Evolutionary conservation across 2,797 vertebrate genomes (phyloP).

Genomic region (Chelmon rostratus): DNA sequence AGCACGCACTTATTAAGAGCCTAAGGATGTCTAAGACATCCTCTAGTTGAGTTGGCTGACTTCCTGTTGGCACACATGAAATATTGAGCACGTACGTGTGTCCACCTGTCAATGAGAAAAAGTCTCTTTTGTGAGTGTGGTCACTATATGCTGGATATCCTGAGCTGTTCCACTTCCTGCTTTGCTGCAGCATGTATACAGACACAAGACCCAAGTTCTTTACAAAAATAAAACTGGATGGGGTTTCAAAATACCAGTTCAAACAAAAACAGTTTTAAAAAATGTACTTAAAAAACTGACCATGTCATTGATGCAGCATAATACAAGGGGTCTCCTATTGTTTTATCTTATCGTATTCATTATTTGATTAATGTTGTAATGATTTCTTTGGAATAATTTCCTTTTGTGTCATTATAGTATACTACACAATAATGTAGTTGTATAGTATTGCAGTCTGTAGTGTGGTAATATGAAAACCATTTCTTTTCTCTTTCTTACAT

Average conservation of each 20-base stretch:
- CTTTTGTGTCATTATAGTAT: not conserved
- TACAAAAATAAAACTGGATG: slow-evolving; percentile 4
- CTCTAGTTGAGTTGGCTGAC: not conserved
- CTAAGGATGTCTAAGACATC: not conserved
- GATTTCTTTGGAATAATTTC: not conserved
- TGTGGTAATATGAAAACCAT: not conserved
- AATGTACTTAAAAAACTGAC: not conserved
- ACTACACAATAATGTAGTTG: not conserved
- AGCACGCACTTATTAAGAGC: not conserved
- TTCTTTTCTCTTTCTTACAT: not conserved
- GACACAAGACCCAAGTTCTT: not conserved
- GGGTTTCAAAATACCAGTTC: not conserved
- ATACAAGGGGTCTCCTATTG: not conserved
- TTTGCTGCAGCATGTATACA: not conserved
- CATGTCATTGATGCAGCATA: not conserved
- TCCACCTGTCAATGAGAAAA: not conserved
- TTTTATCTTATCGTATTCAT: not conserved
- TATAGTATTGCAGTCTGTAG: not conserved
- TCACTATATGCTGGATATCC: too few relatives aligned
- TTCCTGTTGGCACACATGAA: slow-evolving; percentile 1
- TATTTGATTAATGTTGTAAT: not conserved
- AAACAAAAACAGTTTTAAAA: not conserved
- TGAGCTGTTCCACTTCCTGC: not conserved
- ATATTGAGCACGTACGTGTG: not conserved
- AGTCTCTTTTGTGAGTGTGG: not conserved